Conservation (phyloP, 2,888 invertebrate genomes). For the Tetragnatha montana region DNA sequence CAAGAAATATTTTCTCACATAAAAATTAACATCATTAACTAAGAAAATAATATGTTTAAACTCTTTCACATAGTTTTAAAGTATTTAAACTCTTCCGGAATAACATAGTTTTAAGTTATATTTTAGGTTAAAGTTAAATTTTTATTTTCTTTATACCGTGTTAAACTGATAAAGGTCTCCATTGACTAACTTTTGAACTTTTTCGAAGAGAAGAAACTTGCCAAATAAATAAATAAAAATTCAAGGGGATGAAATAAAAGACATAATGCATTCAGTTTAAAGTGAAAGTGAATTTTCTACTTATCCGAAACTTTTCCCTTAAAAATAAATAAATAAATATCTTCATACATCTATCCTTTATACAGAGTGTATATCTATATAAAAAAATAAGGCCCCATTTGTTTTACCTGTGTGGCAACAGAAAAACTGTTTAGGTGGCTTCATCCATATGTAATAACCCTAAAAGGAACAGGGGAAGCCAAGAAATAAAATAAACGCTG, state of each 20-base stretch:
- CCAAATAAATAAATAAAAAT: constrained; percentile 47
- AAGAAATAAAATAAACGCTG: constrained; percentile 40
- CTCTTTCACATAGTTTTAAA: too few species aligned
- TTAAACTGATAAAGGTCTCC: not conserved
- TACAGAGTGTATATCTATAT: constrained; percentile 22
- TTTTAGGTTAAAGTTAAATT: too few species aligned
- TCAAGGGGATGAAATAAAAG: constrained; percentile 38
- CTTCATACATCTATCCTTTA: constrained; percentile 48
- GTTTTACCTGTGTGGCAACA: constrained; percentile 60
- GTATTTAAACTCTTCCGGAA: too few species aligned
- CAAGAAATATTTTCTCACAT: too few species aligned
- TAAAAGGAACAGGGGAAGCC: constrained; percentile 24
- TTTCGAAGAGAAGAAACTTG: constrained; percentile 3
- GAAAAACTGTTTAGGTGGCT: constrained; percentile 39
- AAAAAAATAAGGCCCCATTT: constrained; percentile 52
- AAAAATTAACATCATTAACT: too few species aligned
- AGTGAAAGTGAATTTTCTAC: constrained; percentile 58
- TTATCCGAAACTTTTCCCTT: constrained; percentile 37
- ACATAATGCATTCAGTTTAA: constrained; percentile 57
- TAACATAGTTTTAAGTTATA: too few species aligned
- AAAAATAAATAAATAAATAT: constrained; percentile 64
- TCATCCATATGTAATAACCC: constrained; percentile 69
- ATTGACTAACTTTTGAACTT: not conserved
- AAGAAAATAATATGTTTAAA: too few species aligned
- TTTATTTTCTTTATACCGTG: not conserved